phyloP scores from a whole-genome alignment of 2,113 vertebrate genomes.

The Hepsetus odoe region DNA sequence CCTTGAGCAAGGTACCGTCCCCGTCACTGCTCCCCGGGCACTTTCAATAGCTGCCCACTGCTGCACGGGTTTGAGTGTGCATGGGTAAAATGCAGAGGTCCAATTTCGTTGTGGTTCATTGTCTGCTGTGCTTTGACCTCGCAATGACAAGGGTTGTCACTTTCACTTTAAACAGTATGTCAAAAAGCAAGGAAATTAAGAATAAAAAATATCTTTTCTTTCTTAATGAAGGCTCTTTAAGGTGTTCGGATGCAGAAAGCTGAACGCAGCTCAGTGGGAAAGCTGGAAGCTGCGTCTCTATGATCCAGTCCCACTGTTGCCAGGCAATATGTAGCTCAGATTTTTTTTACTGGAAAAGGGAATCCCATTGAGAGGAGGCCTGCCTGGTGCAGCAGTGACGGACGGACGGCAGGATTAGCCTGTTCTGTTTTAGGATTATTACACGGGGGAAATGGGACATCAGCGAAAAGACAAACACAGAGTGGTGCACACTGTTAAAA shows the following conservation, averaged over 20 bases:
- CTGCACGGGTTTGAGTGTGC: too few species aligned
- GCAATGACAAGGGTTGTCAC: too few species aligned
- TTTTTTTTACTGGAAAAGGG: neutral
- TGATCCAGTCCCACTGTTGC: neutral
- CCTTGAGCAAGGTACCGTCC: too few species aligned
- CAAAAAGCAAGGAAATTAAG: too few species aligned
- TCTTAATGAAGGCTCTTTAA: neutral
- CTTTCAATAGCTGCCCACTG: too few species aligned
- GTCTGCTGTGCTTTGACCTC: too few species aligned
- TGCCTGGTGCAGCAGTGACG: neutral
- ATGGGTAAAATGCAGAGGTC: too few species aligned
- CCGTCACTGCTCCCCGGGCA: too few species aligned
- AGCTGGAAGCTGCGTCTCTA: neutral
- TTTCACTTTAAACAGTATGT: too few species aligned
- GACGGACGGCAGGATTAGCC: neutral
- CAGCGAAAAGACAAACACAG: constrained; percentile 25
- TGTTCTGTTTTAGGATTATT: neutral
- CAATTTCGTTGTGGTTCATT: too few species aligned
- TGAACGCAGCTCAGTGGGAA: neutral
- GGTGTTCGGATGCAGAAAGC: neutral
- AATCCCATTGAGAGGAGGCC: neutral
- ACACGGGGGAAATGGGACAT: neutral
- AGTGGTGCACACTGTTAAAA: neutral
- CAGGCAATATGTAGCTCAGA: neutral
- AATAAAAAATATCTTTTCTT: too few species aligned